Conservation (phyloP, 1,140 invertebrate genomes). For the Mycetomoellerius zeteki region DNA sequence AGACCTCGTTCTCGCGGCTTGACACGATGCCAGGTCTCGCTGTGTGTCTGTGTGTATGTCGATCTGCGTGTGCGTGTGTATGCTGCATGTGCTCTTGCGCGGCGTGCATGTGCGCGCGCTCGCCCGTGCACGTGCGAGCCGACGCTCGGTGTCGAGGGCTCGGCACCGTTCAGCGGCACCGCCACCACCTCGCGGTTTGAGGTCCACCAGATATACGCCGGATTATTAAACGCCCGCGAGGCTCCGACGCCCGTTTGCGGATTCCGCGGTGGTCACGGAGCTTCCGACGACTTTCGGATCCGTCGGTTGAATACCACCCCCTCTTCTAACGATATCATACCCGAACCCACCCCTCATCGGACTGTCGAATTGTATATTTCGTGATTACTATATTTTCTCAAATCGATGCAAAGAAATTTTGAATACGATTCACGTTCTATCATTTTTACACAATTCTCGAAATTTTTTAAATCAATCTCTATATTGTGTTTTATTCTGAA, state of each 20-base stretch:
- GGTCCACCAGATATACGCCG: conserved; percentile 85
- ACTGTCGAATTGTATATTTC: background rate
- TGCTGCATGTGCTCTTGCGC: conserved; percentile 37
- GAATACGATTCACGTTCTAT: too few species aligned
- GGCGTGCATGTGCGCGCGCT: conserved; percentile 56
- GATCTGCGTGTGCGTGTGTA: conserved; percentile 6
- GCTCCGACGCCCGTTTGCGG: conserved; percentile 82
- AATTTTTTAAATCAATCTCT: background rate
- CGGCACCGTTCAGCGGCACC: conserved; percentile 79
- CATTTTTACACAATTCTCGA: background rate
- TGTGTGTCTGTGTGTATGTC: conserved; percentile 31
- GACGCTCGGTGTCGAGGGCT: conserved; percentile 70
- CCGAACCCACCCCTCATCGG: background rate
- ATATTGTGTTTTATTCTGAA: background rate
- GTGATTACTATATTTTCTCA: background rate
- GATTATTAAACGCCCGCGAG: conserved; percentile 85
- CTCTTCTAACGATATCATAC: background rate
- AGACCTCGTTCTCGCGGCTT: conserved; percentile 69
- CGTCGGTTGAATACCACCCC: background rate
- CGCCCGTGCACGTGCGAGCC: conserved; percentile 69
- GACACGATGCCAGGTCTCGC: conserved; percentile 77
- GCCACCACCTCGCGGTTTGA: conserved; percentile 84
- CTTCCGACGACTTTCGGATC: conserved; percentile 64
- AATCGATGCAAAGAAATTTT: too few species aligned
- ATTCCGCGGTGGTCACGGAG: conserved; percentile 79